phyloP scores from a whole-genome alignment of 2,797 vertebrate species.

The Neoniphon sammara region DNA sequence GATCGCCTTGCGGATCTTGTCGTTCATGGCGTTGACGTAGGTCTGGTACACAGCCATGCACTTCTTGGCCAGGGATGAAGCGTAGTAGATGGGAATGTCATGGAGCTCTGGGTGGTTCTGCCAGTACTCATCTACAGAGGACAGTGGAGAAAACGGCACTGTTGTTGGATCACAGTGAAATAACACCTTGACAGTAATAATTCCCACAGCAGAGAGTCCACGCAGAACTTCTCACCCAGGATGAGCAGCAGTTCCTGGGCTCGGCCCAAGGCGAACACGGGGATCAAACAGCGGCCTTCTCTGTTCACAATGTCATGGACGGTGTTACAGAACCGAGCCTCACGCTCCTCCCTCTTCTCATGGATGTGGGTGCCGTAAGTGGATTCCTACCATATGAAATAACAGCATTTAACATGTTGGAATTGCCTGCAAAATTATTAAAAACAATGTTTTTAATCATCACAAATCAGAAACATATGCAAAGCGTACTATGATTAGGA shows the following conservation, averaged over 20 bases:
- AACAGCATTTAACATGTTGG: neutral
- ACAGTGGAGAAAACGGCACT: neutral
- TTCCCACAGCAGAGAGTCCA: neutral
- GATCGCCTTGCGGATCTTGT: constrained; percentile 98
- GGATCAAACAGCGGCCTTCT: constrained; percentile 90
- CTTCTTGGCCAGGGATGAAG: constrained; percentile 97
- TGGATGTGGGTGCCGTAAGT: constrained; percentile 90
- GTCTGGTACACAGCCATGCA: constrained; percentile 99
- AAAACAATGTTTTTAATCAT: neutral
- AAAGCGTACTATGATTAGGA: constrained; percentile 84
- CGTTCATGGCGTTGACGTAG: constrained; percentile 97
- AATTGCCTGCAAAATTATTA: neutral
- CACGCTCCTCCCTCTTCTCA: constrained; percentile 91
- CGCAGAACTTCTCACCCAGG: constrained; percentile 84
- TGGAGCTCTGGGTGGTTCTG: constrained; percentile 98
- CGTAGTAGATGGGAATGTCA: constrained; percentile 96
- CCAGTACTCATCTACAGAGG: constrained; percentile 90
- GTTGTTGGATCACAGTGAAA: neutral
- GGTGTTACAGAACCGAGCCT: constrained; percentile 91
- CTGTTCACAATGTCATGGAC: constrained; percentile 93
- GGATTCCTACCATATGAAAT: constrained; percentile 64
- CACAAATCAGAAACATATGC: neutral
- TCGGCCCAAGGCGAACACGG: constrained; percentile 89
- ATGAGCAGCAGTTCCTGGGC: constrained; percentile 95
- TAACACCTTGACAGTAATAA: neutral